These are phyloP conservation scores for Embiotoca jacksoni DNA, from an alignment of 2,113 vertebrate genomes.

Conservation along the genomic window DNA sequence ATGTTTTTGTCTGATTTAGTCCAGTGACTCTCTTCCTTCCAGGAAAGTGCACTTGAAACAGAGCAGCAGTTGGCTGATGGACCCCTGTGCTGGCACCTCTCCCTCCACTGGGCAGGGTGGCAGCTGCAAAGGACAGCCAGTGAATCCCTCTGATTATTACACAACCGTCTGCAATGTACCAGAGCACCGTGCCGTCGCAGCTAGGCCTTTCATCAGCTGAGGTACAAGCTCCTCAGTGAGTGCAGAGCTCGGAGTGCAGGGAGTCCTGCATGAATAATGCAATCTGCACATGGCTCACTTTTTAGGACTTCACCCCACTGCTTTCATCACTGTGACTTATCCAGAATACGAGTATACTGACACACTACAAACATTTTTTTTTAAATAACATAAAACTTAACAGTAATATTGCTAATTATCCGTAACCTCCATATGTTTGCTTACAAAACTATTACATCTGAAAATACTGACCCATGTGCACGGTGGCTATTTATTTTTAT, in stretches of 20 bases:
- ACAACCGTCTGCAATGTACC: slow-evolving; percentile 63
- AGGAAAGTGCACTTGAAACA: slow-evolving; percentile 54
- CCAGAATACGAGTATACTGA: slow-evolving; percentile 8
- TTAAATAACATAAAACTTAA: neutral
- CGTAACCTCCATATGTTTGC: neutral
- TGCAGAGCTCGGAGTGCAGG: slow-evolving; percentile 48
- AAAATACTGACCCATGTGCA: neutral
- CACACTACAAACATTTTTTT: neutral
- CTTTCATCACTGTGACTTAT: slow-evolving; percentile 31
- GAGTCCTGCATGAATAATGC: slow-evolving; percentile 74
- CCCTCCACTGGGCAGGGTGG: slow-evolving; percentile 57
- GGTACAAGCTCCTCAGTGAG: slow-evolving; percentile 58
- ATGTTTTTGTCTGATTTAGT: slow-evolving; percentile 20
- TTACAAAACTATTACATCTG: neutral
- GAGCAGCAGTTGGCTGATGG: slow-evolving; percentile 60
- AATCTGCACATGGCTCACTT: slow-evolving; percentile 58
- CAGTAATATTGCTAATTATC: neutral
- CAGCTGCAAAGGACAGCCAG: slow-evolving; percentile 74
- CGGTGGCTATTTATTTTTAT: no score
- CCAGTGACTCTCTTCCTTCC: slow-evolving; percentile 35
- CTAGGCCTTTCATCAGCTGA: slow-evolving; percentile 74
- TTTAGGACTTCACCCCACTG: slow-evolving; percentile 44
- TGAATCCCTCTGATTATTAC: slow-evolving; percentile 76
- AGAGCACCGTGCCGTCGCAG: slow-evolving; percentile 54
- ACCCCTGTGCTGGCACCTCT: slow-evolving; percentile 54